These are phyloP conservation scores for Aurelia coerulea DNA, from an alignment of 30 jellyfish, hydroid and myxozoan genomes.

Conservation along the genomic window DNA sequence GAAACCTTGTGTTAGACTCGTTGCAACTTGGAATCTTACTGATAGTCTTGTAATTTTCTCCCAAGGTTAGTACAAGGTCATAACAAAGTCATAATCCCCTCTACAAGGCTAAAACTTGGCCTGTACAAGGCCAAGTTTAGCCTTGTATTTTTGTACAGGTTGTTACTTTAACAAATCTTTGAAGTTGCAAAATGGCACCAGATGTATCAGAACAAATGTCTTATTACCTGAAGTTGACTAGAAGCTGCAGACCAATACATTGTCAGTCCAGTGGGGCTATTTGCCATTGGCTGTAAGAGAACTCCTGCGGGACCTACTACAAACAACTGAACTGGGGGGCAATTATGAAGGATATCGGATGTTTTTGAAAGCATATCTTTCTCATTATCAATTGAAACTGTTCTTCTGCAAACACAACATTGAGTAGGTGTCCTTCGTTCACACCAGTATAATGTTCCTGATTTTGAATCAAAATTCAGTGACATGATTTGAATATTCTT, in stretches of 20 bases:
- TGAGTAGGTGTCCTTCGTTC: slow-evolving; percentile 91
- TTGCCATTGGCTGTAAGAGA: slow-evolving; percentile 64
- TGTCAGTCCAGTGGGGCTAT: slow-evolving; percentile 73
- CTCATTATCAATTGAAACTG: slow-evolving; percentile 29
- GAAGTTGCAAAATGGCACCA: no score
- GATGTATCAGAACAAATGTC: not conserved
- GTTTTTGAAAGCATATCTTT: slow-evolving; percentile 25
- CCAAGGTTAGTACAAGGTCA: no score
- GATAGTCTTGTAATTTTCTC: no score
- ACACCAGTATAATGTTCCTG: slow-evolving; percentile 86
- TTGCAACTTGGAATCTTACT: no score
- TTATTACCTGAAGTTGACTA: slow-evolving; percentile 70
- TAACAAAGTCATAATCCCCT: no score
- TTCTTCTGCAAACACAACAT: slow-evolving; percentile 84
- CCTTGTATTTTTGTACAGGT: no score
- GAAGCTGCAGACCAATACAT: slow-evolving; percentile 81
- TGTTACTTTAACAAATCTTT: no score
- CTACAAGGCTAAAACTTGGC: no score
- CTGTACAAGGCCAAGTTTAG: no score
- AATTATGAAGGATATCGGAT: slow-evolving; percentile 80
- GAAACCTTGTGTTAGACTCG: no score
- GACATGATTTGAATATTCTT: slow-evolving; percentile 79
- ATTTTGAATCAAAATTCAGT: slow-evolving; percentile 44
- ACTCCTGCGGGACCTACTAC: slow-evolving; percentile 51
- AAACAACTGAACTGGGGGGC: slow-evolving; percentile 87